Percentiles rank a stretch among this genome's conserved stretches.
These are phyloP conservation scores for Orius insidiosus DNA, from an alignment of 1,140 invertebrate species.

Conservation along the genomic window DNA sequence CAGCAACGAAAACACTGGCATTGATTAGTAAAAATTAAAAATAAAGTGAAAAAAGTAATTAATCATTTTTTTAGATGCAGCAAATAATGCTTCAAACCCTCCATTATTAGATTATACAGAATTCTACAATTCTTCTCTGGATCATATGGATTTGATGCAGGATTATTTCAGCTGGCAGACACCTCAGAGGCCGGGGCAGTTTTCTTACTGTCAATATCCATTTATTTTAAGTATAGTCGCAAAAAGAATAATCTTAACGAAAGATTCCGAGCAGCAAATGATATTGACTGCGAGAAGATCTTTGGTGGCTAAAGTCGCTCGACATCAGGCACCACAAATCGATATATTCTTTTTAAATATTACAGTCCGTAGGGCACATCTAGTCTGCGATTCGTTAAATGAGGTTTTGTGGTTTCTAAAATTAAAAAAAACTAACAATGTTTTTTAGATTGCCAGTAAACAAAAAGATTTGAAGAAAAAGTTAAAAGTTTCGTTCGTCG, in stretches of 20 bases:
- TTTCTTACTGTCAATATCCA: slow-evolving; percentile 52
- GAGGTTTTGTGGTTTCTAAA: slow-evolving; percentile 30
- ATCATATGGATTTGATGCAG: slow-evolving; percentile 45
- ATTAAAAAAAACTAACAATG: background rate
- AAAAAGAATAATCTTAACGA: slow-evolving; percentile 43
- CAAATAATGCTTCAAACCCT: slow-evolving; percentile 33
- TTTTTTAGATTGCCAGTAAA: slow-evolving; percentile 39
- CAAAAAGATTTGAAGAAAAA: slow-evolving; percentile 51
- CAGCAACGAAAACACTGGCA: slow-evolving; percentile 40
- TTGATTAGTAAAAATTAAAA: slow-evolving; percentile 34
- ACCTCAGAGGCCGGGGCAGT: slow-evolving; percentile 32
- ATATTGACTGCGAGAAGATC: slow-evolving; percentile 44
- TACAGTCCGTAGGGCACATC: slow-evolving; percentile 36
- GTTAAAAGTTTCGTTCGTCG: slow-evolving; percentile 45
- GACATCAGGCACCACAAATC: slow-evolving; percentile 42
- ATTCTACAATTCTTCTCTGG: slow-evolving; percentile 45
- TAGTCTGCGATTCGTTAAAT: slow-evolving; percentile 45
- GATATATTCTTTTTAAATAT: slow-evolving; percentile 50
- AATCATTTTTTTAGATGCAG: slow-evolving; percentile 32
- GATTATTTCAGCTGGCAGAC: slow-evolving; percentile 48
- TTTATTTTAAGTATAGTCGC: slow-evolving; percentile 48
- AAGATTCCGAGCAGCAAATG: slow-evolving; percentile 54
- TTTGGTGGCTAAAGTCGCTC: slow-evolving; percentile 40
- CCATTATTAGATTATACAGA: slow-evolving; percentile 37
- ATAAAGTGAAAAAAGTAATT: background rate